A percentile compares a stretch with the other conserved stretches of the same genome.
Conservation (phyloP, 64 coral and sea anemone species). For the Montipora efflorescens region DNA sequence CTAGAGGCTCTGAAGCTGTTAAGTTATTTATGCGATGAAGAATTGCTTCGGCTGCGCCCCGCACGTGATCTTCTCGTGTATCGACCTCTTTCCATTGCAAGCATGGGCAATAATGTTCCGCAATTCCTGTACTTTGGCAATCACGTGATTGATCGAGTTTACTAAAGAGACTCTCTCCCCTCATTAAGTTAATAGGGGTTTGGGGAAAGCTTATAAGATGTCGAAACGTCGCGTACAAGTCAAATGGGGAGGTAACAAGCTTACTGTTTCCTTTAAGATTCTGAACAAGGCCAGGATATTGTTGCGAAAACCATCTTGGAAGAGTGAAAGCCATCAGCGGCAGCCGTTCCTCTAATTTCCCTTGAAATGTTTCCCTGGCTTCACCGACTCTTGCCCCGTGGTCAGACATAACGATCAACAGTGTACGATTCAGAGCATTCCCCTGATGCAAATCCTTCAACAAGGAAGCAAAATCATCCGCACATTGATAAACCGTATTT, state of each 20-base stretch:
- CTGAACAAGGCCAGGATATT: slow-evolving; percentile 34
- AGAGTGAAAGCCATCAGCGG: slow-evolving; percentile 85
- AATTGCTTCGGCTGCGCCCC: slow-evolving; percentile 58
- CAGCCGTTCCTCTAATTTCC: slow-evolving; percentile 88
- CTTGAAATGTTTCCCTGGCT: slow-evolving; percentile 78
- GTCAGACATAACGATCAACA: slow-evolving; percentile 87
- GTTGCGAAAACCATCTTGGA: slow-evolving; percentile 67
- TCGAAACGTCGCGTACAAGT: slow-evolving; percentile 82
- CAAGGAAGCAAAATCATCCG: slow-evolving; percentile 65
- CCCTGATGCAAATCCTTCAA: slow-evolving; percentile 70
- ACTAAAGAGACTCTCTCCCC: slow-evolving; percentile 75
- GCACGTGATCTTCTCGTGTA: slow-evolving; percentile 65
- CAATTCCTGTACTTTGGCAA: slow-evolving; percentile 75
- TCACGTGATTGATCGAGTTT: slow-evolving; percentile 72
- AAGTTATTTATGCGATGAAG: slow-evolving; percentile 83
- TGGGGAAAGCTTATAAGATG: slow-evolving; percentile 84
- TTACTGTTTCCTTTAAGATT: slow-evolving; percentile 73
- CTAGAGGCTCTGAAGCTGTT: slow-evolving; percentile 43
- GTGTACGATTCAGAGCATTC: slow-evolving; percentile 80
- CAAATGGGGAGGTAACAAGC: slow-evolving; percentile 90
- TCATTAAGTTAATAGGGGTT: slow-evolving; percentile 21
- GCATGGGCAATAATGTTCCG: slow-evolving; percentile 96
- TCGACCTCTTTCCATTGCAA: slow-evolving; percentile 65
- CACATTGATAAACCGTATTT: slow-evolving; percentile 45
- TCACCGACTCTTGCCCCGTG: slow-evolving; percentile 90